Evolutionary conservation across 2,113 vertebrate genomes (phyloP), one percentile per base, ranked within the genome.

Genomic region (Chaenogobius annularis): DNA sequence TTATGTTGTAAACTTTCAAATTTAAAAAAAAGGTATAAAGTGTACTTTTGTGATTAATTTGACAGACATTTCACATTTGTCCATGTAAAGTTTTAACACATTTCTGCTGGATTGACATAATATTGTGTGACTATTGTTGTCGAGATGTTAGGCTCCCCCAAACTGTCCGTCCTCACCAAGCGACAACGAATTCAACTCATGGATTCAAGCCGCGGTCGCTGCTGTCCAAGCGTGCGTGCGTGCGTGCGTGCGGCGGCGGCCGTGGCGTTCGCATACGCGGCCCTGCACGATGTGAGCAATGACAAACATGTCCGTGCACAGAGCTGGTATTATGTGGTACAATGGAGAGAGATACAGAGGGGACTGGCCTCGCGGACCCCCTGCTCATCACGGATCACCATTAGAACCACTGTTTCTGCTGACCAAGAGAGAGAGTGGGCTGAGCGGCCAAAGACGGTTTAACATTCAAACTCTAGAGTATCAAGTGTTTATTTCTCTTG

Each of bases 331-430:
- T 92, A 89, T 91, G 73, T 70, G 74, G 76, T 66, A 91, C 90
- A 91, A 91, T 91, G 89, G 90, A 81, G 90, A 78, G 79, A 74
- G 90, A 87, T 73, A 88, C 90, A 70, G 72, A 76, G 70, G 83
- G 87, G 81, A 90, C 90, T 75, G 85, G 86, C 87, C 86, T n/a
- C 85, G 82, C 81, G 77, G 63, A 87, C 79, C 83, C 73, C 77
- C 77, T 87, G 88, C 79, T 59, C 65, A 64, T 71, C 78, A 31
- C 26, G 26, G 4, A 1, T 31, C 26, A 17, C 58, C 6, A 14
- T 54, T 10, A 20, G n/a, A 50, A 3, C 5, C 7, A n/a, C 50
- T 20, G 19, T 15, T 14, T 10, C 55, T 23, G 12, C 31, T 67
- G 64, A 87, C 83, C 83, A n/a, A n/a, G n/a, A n/a, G n/a, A n/a